Evolutionary conservation across 2,888 invertebrate species (phyloP).

Genomic region (Lasioglossum morio): DNA sequence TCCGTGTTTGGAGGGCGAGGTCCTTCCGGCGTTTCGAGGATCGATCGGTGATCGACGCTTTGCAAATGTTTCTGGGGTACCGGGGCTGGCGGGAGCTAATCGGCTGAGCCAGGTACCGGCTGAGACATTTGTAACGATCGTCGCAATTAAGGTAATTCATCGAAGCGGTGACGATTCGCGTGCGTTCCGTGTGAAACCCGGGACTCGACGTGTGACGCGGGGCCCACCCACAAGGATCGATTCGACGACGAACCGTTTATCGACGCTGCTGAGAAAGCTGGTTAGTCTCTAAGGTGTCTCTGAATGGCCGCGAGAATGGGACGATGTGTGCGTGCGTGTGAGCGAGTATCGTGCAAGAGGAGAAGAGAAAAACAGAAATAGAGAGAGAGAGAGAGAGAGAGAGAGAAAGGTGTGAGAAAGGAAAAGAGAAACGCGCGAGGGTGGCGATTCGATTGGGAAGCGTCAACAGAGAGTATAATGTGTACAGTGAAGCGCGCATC

Average conservation of each 20-base stretch:
- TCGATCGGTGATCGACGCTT: slow-evolving; percentile 67
- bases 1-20: slow-evolving; percentile 12
- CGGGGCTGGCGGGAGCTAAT: slow-evolving; percentile 24
- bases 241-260: slow-evolving; percentile 52
- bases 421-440: slow-evolving; percentile 24
- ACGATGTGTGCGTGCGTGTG: slow-evolving; percentile 25
- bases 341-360: slow-evolving; percentile 1
- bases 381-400: neutral
- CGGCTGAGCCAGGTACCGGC: slow-evolving; percentile 68
- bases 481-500: slow-evolving; percentile 48
- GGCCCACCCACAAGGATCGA: slow-evolving; percentile 68
- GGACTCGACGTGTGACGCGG: slow-evolving; percentile 47
- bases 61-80: slow-evolving; percentile 83
- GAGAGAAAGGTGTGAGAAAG: neutral
- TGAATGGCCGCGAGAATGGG: slow-evolving; percentile 43
- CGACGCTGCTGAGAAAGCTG: slow-evolving; percentile 56
- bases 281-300: slow-evolving; percentile 59
- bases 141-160: slow-evolving; percentile 80
- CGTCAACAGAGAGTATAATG: slow-evolving; percentile 35
- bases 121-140: slow-evolving; percentile 83
- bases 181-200: slow-evolving; percentile 51
- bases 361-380: neutral
- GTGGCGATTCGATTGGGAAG: slow-evolving; percentile 23
- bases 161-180: slow-evolving; percentile 65
- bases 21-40: slow-evolving; percentile 6